Evolutionary conservation across 2,113 vertebrate genomes (phyloP).

Genomic region (Xiphophorus couchianus): DNA sequence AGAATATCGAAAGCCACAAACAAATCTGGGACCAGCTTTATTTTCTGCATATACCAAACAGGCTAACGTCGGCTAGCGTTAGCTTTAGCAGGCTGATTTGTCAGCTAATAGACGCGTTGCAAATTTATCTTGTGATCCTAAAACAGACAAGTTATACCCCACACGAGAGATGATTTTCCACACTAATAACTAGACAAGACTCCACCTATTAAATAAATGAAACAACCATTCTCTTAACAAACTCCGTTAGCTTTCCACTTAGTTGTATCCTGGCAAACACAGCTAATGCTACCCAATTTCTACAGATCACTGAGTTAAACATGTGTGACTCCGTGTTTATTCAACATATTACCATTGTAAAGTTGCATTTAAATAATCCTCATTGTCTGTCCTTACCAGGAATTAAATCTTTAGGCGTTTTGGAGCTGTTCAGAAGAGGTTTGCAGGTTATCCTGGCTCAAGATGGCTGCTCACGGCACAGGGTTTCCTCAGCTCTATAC

Average conservation of each 20-base stretch:
- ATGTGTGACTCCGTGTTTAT: not conserved
- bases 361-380: not conserved
- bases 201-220: not conserved
- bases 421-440: constrained; percentile 65
- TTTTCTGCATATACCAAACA: constrained; percentile 22
- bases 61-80: constrained; percentile 34
- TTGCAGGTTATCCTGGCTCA: constrained; percentile 82
- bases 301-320: not conserved
- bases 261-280: constrained; percentile 45
- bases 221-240: constrained; percentile 33
- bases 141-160: accelerated
- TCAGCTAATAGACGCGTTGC: constrained; percentile 21
- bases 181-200: accelerated
- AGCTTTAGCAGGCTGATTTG: constrained; percentile 52
- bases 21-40: not conserved
- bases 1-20: not conserved
- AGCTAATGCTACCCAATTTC: constrained; percentile 19
- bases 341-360: not conserved
- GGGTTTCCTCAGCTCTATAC: constrained; percentile 89
- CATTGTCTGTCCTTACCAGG: constrained; percentile 66
- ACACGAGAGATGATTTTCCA: accelerated
- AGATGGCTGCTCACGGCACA: constrained; percentile 89
- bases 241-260: constrained; percentile 52
- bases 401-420: constrained; percentile 46
- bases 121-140: constrained; percentile 8